phyloP scores from a whole-genome alignment of 2,113 vertebrate species.

The Pimephales promelas region DNA sequence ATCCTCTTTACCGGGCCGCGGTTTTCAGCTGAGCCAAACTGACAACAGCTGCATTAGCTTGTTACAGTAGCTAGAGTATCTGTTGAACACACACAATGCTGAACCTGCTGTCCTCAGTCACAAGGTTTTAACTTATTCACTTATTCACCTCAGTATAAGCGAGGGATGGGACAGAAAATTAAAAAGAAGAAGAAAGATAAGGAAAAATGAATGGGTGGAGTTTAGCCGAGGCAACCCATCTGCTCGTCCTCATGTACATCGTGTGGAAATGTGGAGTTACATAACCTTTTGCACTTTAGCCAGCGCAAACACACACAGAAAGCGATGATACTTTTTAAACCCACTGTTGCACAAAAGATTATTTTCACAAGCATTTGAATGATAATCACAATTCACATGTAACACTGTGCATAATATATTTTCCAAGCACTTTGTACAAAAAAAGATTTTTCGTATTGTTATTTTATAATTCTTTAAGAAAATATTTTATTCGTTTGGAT shows the following conservation, averaged over 20 bases:
- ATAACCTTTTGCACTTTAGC: conserved; percentile 58
- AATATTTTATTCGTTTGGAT: neutral
- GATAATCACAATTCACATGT: neutral
- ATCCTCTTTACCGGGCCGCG: conserved; percentile 60
- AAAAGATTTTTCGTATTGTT: neutral
- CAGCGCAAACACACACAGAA: neutral
- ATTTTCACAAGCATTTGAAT: neutral
- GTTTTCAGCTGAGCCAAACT: conserved; percentile 59
- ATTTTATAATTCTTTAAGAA: neutral
- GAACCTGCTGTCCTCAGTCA: conserved; percentile 16
- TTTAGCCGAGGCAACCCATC: conserved; percentile 19
- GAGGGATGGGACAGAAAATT: neutral
- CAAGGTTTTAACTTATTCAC: conserved; percentile 19
- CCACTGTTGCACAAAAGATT: conserved; percentile 13
- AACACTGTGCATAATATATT: neutral
- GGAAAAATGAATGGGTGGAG: conserved; percentile 3
- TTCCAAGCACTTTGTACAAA: conserved; percentile 51
- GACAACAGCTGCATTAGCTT: conserved; percentile 64
- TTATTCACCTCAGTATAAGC: neutral
- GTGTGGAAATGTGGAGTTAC: conserved; percentile 60
- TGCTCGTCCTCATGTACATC: conserved; percentile 43
- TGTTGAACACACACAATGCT: conserved; percentile 13
- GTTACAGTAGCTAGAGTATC: conserved; percentile 52
- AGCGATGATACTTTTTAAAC: neutral
- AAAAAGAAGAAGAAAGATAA: conserved; percentile 15